These are phyloP conservation scores for Heterodera carotae DNA, from an alignment of 1,140 invertebrate genomes.

Conservation along the genomic window DNA sequence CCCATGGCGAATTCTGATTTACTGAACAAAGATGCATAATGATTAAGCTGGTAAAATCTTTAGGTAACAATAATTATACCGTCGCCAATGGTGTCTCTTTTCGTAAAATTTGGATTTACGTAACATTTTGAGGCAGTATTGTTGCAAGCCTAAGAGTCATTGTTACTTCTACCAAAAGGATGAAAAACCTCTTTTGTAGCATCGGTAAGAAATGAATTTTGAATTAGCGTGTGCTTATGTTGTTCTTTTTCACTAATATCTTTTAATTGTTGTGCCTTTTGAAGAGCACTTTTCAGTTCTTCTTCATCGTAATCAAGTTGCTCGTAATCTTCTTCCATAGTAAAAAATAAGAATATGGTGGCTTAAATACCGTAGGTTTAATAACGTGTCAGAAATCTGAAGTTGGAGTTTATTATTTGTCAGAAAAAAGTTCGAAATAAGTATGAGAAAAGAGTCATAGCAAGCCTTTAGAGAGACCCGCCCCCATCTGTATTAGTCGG, in stretches of 20 bases:
- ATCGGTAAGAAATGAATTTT: not conserved
- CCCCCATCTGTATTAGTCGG: too few relatives aligned
- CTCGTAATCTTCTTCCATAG: not conserved
- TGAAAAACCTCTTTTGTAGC: not conserved
- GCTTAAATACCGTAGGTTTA: too few relatives aligned
- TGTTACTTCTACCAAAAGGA: not conserved
- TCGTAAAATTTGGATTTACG: not conserved
- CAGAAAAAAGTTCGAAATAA: too few relatives aligned
- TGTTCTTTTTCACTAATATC: not conserved
- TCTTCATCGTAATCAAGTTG: slow-evolving; percentile 1
- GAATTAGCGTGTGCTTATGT: not conserved
- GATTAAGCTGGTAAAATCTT: too few relatives aligned
- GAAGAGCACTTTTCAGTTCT: not conserved
- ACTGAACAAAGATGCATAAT: too few relatives aligned
- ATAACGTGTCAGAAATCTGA: too few relatives aligned
- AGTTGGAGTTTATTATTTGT: too few relatives aligned
- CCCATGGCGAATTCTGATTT: too few relatives aligned
- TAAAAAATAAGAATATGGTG: not conserved
- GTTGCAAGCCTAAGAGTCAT: not conserved
- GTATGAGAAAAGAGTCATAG: too few relatives aligned
- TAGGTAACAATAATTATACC: not conserved
- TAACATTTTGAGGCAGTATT: not conserved
- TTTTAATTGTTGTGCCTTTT: slow-evolving; percentile 6
- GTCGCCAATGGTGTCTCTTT: not conserved
- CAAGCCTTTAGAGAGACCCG: too few relatives aligned